These are phyloP conservation scores for Mormyrus lacerda DNA, from an alignment of 2,113 vertebrate species.

Conservation along the genomic window DNA sequence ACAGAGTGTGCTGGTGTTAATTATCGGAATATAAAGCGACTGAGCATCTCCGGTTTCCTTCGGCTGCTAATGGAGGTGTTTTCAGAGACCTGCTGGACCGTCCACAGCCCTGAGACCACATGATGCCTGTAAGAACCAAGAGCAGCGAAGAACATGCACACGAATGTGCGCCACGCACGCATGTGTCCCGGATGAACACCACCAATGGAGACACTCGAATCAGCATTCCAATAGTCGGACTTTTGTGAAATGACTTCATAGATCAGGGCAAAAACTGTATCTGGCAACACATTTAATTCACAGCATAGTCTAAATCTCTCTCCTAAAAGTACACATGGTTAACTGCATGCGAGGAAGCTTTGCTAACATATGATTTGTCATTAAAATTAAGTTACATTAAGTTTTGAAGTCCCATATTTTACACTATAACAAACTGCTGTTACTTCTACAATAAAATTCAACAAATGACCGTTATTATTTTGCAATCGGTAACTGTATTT, in stretches of 20 bases:
- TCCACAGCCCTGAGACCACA: not conserved
- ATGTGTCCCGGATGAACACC: not conserved
- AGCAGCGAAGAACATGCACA: not conserved
- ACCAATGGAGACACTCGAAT: not conserved
- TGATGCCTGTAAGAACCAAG: not conserved
- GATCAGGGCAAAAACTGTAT: not conserved
- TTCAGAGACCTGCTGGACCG: not conserved
- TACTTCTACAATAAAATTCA: not conserved
- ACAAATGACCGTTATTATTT: not conserved
- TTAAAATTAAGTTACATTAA: not conserved
- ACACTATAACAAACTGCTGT: not conserved
- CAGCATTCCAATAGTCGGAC: not conserved
- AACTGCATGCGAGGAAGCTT: not conserved
- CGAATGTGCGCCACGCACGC: not conserved
- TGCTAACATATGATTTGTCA: not conserved
- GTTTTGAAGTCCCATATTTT: not conserved
- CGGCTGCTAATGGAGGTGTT: not conserved
- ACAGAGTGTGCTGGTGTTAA: not conserved
- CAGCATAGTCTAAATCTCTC: not conserved
- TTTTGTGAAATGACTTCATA: not conserved
- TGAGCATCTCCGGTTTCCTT: not conserved
- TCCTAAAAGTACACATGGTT: not conserved
- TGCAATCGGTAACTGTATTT: not conserved
- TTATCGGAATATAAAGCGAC: not conserved
- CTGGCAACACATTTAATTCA: not conserved